Conservation (phyloP, 2,113 vertebrate genomes). For the Peucedramus taeniatus region DNA sequence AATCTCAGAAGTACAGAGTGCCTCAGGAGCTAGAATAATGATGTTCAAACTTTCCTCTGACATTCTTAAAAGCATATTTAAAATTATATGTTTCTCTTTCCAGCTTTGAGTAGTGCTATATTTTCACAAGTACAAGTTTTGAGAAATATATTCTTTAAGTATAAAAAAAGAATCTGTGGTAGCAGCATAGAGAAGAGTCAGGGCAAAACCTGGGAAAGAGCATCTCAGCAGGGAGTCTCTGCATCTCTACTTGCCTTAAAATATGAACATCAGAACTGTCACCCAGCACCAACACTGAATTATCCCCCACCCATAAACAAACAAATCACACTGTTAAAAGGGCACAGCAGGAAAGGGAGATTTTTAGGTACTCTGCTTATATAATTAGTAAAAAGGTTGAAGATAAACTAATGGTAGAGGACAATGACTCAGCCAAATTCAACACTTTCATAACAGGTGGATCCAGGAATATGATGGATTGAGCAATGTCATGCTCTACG, state of each 20-base stretch:
- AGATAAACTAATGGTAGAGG: not conserved
- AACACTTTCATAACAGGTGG: not conserved
- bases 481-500: not conserved
- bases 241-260: not conserved
- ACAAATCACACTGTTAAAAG: not conserved
- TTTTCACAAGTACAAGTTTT: not conserved
- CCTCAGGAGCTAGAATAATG: not conserved
- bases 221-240: not conserved
- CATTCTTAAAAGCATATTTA: not conserved
- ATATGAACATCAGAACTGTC: not conserved
- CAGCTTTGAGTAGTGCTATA: not conserved
- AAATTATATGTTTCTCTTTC: not conserved
- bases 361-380: not conserved
- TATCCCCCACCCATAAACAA: not conserved
- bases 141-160: not conserved
- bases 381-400: not conserved
- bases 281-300: not conserved
- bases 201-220: not conserved
- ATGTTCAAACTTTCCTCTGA: not conserved
- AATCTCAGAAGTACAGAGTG: not conserved
- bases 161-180: not conserved
- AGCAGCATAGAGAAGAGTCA: not conserved
- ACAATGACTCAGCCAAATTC: not conserved
- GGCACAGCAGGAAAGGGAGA: not conserved
- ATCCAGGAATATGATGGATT: not conserved